A percentile compares a stretch with the other conserved stretches of the same genome.
phyloP scores from a whole-genome alignment of 2,113 vertebrate species.

The Ochotona princeps region DNA sequence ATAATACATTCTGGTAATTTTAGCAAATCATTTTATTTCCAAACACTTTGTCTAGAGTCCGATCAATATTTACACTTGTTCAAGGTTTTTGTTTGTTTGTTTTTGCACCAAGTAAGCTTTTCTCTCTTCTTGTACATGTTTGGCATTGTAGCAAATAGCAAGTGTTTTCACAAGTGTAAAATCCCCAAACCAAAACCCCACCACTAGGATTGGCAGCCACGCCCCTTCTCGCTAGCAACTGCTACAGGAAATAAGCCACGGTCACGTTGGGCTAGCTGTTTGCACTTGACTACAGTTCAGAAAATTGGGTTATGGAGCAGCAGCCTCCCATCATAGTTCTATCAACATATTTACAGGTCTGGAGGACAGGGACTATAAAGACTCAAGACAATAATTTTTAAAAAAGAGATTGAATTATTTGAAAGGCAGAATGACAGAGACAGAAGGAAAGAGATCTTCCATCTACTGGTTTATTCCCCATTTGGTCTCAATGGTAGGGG shows the following conservation, averaged over 20 bases:
- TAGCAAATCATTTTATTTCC: constrained; percentile 80
- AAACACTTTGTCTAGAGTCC: constrained; percentile 64
- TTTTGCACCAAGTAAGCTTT: constrained; percentile 32
- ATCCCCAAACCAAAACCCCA: constrained; percentile 29
- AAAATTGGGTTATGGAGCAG: constrained; percentile 74
- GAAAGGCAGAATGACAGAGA: too few relatives aligned
- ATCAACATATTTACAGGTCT: constrained; percentile 73
- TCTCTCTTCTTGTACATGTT: constrained; percentile 38
- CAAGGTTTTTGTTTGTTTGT: constrained; percentile 35
- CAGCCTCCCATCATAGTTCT: constrained; percentile 71
- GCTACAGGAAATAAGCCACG: constrained; percentile 58
- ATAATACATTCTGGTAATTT: constrained; percentile 79
- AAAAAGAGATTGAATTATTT: too few relatives aligned
- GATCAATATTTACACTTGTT: constrained; percentile 84
- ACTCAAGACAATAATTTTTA: constrained; percentile 15
- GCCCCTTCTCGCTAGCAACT: constrained; percentile 55
- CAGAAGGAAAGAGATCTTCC: too few relatives aligned
- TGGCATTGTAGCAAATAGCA: constrained; percentile 76
- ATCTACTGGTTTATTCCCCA: too few relatives aligned
- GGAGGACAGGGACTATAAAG: constrained; percentile 66
- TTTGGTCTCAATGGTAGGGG: too few relatives aligned
- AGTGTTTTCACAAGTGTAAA: constrained; percentile 15
- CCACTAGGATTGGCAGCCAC: constrained; percentile 48
- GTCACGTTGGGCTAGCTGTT: constrained; percentile 69
- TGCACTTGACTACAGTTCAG: constrained; percentile 73